Evolutionary conservation across 1,140 invertebrate genomes (phyloP), one percentile per base, ranked within the genome.

Genomic region (Drosophila sucinea): DNA sequence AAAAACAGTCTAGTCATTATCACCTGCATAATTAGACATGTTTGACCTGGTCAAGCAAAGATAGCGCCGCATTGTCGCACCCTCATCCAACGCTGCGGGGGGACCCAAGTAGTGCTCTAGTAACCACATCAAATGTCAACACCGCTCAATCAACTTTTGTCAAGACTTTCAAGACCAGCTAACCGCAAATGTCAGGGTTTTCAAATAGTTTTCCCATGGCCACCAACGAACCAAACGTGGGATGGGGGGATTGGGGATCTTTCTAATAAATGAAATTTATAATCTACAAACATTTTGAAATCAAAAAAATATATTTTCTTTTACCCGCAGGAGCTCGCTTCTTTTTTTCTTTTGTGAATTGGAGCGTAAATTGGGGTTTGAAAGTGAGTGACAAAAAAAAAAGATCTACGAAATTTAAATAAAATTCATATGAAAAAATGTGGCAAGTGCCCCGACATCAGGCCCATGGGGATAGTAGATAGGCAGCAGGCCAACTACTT

Each of bases 1-100:
- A 25, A 79, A 79, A 80, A 74, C 67, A 78, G 79, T 77, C 83
- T 51, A 86, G 83, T 86, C 83, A 86, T 73, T 71, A 62, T 51
- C 58, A 75, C 60, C 77, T 79, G 65, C 69, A 85, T 81, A 86
- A 87, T 82, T 86, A 85, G 77, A 71, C 62, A 66, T 54, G 55
- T 66, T 23, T 77, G 62, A 44, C 75, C 63, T 30, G 60, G 40
- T 61, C 71, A 78, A 67, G 58, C 63, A 67, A 70, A 67, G 65
- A 67, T 57, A 56, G 56, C 44, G 70, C 40, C 73, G 66, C 73
- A 77, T 51, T 51, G 44, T 27, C 29, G 71, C 75, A 75, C 72
- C 76, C 76, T 63, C 72, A 76, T 64, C 63, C 40, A 41, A 32
- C 40, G 11, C n/a, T 11, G 62, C 17, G 17, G 17, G 17, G 17